A percentile compares a stretch with the other conserved stretches of the same genome.
These are phyloP conservation scores for Drosophila nigritarsus DNA, from an alignment of 2,888 invertebrate genomes.

Conservation along the genomic window DNA sequence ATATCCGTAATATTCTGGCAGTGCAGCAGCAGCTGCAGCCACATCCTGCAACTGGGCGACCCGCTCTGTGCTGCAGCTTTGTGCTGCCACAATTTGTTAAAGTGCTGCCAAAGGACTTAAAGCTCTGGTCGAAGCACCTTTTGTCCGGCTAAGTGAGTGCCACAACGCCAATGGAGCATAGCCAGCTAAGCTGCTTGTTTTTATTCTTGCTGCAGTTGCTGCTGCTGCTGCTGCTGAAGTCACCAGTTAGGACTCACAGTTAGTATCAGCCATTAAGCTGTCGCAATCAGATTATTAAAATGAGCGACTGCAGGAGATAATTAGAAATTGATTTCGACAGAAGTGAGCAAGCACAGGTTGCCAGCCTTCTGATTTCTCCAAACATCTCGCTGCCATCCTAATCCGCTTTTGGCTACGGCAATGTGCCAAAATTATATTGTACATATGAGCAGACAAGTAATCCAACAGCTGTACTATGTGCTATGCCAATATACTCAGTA, in stretches of 20 bases:
- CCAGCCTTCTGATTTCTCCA: background rate
- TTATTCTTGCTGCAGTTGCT: constrained; percentile 1
- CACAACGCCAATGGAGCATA: constrained; percentile 26
- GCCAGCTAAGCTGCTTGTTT: constrained; percentile 6
- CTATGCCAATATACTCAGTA: background rate
- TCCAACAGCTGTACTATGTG: background rate
- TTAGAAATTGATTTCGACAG: constrained; percentile 26
- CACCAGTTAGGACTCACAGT: constrained; percentile 2
- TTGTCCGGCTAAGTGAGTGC: constrained; percentile 27
- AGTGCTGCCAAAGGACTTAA: constrained; percentile 65
- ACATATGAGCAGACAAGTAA: background rate
- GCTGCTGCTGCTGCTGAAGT: background rate
- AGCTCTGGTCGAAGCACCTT: constrained; percentile 22
- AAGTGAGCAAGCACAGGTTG: background rate
- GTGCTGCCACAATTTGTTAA: constrained; percentile 64
- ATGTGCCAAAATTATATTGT: constrained; percentile 9
- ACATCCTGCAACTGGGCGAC: background rate
- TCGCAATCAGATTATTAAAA: constrained; percentile 43
- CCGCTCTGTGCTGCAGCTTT: background rate
- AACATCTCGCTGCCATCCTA: background rate
- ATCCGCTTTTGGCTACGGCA: constrained; percentile 11
- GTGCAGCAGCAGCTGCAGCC: constrained; percentile 2
- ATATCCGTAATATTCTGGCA: background rate
- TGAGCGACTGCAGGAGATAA: background rate
- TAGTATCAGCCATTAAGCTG: constrained; percentile 10